Percentiles rank a stretch among this genome's conserved stretches.
Evolutionary conservation across 2,113 vertebrate genomes (phyloP).

Genomic region (Astur gentilis): DNA sequence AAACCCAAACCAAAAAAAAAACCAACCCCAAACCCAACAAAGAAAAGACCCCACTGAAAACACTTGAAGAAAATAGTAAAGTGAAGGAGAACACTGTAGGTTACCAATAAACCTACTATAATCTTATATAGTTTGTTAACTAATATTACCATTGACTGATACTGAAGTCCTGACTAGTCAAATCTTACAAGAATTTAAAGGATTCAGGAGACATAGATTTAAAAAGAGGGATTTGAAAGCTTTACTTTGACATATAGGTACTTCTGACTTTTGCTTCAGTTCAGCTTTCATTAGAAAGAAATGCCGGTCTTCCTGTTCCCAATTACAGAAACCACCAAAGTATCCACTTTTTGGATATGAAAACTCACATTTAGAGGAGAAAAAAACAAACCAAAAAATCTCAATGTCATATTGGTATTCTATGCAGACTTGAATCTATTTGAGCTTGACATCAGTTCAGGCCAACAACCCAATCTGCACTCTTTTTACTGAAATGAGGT

Average conservation of each 20-base stretch:
- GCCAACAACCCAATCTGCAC: neutral
- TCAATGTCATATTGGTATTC: neutral
- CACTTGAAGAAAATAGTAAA: neutral
- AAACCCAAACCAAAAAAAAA: fast-evolving
- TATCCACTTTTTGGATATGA: neutral
- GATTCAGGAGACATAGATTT: neutral
- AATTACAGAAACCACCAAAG: neutral
- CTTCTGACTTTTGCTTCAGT: neutral
- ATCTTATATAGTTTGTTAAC: neutral
- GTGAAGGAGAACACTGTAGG: neutral
- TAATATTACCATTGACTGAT: neutral
- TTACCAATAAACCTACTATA: neutral
- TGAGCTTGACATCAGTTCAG: neutral
- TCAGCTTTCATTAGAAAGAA: neutral
- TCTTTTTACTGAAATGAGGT: neutral
- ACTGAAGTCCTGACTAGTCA: neutral
- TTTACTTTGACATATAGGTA: neutral
- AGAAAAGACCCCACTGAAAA: neutral
- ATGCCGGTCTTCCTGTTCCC: neutral
- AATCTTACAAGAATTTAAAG: neutral
- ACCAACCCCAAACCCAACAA: neutral
- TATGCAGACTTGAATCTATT: neutral
- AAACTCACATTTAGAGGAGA: neutral
- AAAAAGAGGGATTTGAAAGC: neutral
- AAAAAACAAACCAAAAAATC: neutral